Evolutionary conservation across 2,888 invertebrate species (phyloP).

Genomic region (Melanophora roralis): DNA sequence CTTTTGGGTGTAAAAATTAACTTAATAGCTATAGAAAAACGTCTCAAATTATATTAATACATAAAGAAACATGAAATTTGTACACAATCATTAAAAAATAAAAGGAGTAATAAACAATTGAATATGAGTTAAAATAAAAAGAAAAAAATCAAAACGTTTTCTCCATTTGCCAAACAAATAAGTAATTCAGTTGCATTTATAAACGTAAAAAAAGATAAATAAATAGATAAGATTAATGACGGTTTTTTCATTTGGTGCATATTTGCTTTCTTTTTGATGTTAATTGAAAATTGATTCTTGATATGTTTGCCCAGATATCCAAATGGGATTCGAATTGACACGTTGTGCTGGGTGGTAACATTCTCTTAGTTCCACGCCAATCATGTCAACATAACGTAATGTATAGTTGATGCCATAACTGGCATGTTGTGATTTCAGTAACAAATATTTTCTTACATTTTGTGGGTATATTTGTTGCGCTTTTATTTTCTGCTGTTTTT

Average conservation of each 20-base stretch:
- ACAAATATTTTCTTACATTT: not conserved
- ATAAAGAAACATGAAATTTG: conserved; percentile 1
- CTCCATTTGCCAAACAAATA: conserved; percentile 4
- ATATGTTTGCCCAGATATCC: conserved; percentile 64
- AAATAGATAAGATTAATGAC: not conserved
- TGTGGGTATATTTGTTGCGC: not conserved
- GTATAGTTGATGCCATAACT: conserved; percentile 45
- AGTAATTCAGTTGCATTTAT: too few species aligned
- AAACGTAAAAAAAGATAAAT: conserved; percentile 30
- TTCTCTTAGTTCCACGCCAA: conserved; percentile 37
- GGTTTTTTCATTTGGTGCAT: not conserved
- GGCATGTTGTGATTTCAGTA: conserved; percentile 61
- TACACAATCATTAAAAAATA: conserved; percentile 25
- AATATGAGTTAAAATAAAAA: conserved; percentile 20
- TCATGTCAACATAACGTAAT: conserved; percentile 59
- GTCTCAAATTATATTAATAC: not conserved
- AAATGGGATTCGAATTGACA: conserved; percentile 63
- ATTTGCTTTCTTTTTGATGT: not conserved
- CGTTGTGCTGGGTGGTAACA: conserved; percentile 64
- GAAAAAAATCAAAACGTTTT: conserved; percentile 20
- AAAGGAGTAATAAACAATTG: conserved; percentile 6
- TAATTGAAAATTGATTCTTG: conserved; percentile 63
- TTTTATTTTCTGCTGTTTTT: not conserved
- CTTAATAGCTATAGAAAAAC: conserved; percentile 20
- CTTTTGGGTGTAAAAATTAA: conserved; percentile 16